Evolutionary conservation across 2,113 vertebrate genomes (phyloP).

Genomic region (Zosterops pallidus): DNA sequence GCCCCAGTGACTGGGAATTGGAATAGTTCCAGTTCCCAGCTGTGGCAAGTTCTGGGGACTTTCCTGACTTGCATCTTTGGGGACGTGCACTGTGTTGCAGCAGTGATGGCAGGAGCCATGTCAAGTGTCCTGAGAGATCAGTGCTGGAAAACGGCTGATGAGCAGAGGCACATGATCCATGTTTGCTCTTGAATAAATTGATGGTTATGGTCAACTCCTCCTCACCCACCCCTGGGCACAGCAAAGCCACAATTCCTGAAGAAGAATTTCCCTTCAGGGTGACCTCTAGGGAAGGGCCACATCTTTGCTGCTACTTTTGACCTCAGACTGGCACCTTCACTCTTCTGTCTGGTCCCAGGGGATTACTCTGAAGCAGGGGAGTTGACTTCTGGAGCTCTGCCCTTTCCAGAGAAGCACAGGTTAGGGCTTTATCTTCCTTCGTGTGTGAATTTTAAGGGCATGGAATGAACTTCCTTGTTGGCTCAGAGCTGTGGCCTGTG

Average conservation of each 20-base stretch:
- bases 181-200: not conserved
- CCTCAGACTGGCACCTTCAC: not conserved
- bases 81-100: not conserved
- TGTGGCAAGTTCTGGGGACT: not conserved
- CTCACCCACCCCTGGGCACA: not conserved
- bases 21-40: not conserved
- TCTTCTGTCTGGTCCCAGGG: not conserved
- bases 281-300: not conserved
- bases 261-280: not conserved
- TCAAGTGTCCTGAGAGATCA: not conserved
- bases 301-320: not conserved
- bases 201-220: not conserved
- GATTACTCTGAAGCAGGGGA: not conserved
- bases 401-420: not conserved
- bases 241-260: rapidly evolving
- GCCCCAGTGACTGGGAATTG: rapidly evolving
- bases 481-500: not conserved
- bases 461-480: not conserved
- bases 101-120: not conserved
- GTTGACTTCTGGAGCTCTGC: not conserved
- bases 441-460: not conserved
- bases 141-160: rapidly evolving
- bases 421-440: not conserved
- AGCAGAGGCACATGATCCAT: not conserved
- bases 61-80: not conserved